These are phyloP conservation scores for Megaceryle alcyon DNA, from an alignment of 2,797 vertebrate species.

Conservation along the genomic window DNA sequence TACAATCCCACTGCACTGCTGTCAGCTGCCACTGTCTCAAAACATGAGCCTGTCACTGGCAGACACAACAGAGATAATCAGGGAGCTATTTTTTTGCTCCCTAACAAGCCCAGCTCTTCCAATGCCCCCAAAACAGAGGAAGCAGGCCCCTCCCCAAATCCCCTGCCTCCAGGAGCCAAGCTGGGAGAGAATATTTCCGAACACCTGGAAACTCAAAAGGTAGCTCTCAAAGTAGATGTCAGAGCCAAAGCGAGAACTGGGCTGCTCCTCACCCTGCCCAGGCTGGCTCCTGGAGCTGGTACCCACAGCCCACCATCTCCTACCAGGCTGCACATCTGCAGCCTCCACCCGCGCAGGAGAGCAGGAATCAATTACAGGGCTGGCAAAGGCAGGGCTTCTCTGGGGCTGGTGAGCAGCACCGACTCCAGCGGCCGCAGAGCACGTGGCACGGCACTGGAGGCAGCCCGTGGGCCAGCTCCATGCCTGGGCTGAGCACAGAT, in stretches of 20 bases:
- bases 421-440: not conserved
- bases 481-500: conserved; percentile 28
- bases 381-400: conserved; percentile 20
- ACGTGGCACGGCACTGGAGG: not conserved
- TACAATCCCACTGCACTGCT: not conserved
- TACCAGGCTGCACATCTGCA: conserved; percentile 9
- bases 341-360: not conserved
- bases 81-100: not conserved
- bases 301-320: not conserved
- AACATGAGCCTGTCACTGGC: not conserved
- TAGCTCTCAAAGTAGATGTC: not conserved
- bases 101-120: not conserved
- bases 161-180: not conserved
- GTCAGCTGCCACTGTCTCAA: not conserved
- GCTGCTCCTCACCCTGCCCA: not conserved
- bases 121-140: not conserved
- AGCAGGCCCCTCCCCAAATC: not conserved
- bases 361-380: conserved; percentile 60
- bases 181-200: not conserved
- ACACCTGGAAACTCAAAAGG: not conserved
- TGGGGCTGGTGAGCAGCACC: not conserved
- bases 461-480: not conserved
- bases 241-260: not conserved
- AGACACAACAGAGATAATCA: not conserved
- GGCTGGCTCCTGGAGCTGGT: not conserved